phyloP scores from a whole-genome alignment of 2,113 vertebrate species.

The Hirundichthys speculiger region DNA sequence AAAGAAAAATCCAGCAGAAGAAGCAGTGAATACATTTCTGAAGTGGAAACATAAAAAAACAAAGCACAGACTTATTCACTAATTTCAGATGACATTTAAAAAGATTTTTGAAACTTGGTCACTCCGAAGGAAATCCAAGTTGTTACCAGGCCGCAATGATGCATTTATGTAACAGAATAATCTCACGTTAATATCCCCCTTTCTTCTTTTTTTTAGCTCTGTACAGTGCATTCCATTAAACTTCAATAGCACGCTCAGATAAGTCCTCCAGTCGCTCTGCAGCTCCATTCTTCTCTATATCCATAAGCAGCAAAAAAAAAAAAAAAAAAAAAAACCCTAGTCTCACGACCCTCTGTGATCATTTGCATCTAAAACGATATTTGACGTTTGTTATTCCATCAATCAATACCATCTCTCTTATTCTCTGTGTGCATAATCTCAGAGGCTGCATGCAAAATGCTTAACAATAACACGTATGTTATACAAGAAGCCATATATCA shows the following conservation, averaged over 20 bases:
- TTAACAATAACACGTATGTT: constrained; percentile 82
- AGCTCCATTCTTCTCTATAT: constrained; percentile 66
- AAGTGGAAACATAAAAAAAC: constrained; percentile 46
- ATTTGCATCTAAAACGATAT: constrained; percentile 85
- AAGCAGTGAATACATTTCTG: constrained; percentile 15
- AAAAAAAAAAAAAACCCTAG: constrained; percentile 46
- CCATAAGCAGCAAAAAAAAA: constrained; percentile 48
- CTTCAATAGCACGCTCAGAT: constrained; percentile 65
- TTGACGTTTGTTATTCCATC: constrained; percentile 81
- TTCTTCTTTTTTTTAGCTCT: constrained; percentile 7
- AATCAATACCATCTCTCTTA: constrained; percentile 79
- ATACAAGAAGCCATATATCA: constrained; percentile 82
- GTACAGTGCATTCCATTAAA: constrained; percentile 58
- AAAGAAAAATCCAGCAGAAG: constrained; percentile 17
- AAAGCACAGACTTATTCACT: constrained; percentile 44
- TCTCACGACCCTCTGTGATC: constrained; percentile 71
- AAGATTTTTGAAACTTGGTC: constrained; percentile 28
- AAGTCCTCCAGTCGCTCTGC: constrained; percentile 67
- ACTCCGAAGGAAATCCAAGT: constrained; percentile 35
- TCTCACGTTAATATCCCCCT: constrained; percentile 26
- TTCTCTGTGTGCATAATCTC: constrained; percentile 78
- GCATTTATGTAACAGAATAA: constrained; percentile 26
- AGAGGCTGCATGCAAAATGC: constrained; percentile 77
- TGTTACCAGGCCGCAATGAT: constrained; percentile 16
- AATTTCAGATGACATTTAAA: constrained; percentile 52